Evolutionary conservation across 2,888 invertebrate genomes (phyloP).

Genomic region (Choreutis nemorana): DNA sequence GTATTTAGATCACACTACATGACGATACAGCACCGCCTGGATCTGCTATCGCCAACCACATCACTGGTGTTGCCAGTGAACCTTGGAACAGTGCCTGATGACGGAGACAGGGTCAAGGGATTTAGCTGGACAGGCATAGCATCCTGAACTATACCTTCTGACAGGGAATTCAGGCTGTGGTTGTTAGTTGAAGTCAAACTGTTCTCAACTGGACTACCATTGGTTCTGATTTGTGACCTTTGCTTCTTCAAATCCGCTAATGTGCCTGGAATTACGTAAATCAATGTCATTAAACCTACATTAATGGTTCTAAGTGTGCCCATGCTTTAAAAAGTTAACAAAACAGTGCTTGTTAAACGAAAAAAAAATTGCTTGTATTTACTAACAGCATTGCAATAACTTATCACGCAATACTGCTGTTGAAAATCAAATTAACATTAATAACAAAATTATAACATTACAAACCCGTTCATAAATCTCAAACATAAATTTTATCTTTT

Average conservation of each 20-base stretch:
- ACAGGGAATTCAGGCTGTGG: slow-evolving; percentile 50
- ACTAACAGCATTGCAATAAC: no score
- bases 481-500: no score
- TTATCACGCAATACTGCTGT: no score
- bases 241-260: slow-evolving; percentile 94
- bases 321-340: no score
- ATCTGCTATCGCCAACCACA: slow-evolving; percentile 76
- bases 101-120: slow-evolving; percentile 48
- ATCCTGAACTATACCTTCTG: slow-evolving; percentile 40
- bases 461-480: no score
- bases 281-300: no score
- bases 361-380: no score
- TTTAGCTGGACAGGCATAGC: slow-evolving; percentile 49
- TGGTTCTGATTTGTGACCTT: slow-evolving; percentile 79
- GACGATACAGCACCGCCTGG: slow-evolving; percentile 76
- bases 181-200: slow-evolving; percentile 47
- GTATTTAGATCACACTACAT: slow-evolving; percentile 63
- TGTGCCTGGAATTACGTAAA: no score
- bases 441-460: no score
- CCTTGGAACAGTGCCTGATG: slow-evolving; percentile 55
- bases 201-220: slow-evolving; percentile 64
- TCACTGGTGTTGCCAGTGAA: slow-evolving; percentile 82
- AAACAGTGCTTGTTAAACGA: no score
- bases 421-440: no score
- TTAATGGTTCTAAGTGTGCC: no score